phyloP scores from a whole-genome alignment of 2,888 invertebrate genomes.

The Campaea margaritaria region DNA sequence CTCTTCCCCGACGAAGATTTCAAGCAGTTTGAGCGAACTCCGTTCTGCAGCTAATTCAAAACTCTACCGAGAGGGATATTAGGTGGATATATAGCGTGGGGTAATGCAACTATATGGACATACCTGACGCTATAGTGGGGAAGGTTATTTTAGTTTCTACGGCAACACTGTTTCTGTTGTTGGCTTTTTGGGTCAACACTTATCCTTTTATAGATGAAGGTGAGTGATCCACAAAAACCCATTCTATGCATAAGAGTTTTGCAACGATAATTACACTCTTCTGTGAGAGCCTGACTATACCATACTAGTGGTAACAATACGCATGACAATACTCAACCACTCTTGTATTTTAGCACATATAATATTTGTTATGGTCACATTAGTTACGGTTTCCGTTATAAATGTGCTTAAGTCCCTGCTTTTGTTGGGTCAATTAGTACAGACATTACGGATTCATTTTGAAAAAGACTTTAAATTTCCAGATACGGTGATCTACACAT shows the following conservation, averaged over 20 bases:
- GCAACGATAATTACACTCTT: too few relatives aligned
- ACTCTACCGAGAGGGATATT: not conserved
- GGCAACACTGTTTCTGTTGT: constrained; percentile 81
- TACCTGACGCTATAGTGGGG: constrained; percentile 85
- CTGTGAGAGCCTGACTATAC: not conserved
- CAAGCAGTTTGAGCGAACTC: constrained; percentile 87
- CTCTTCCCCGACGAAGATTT: constrained; percentile 87
- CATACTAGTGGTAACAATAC: not conserved
- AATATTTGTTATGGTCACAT: too few relatives aligned
- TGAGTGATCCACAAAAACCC: constrained; percentile 44
- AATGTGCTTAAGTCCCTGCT: too few relatives aligned
- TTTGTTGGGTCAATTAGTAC: too few relatives aligned
- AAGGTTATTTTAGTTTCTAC: constrained; percentile 84
- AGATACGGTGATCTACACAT: constrained; percentile 80
- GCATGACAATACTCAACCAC: too few relatives aligned
- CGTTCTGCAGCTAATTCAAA: constrained; percentile 72
- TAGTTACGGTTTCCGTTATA: too few relatives aligned
- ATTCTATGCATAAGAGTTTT: not conserved
- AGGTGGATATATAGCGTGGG: constrained; percentile 7
- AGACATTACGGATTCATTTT: not conserved
- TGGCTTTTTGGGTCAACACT: constrained; percentile 88
- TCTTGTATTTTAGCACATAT: too few relatives aligned
- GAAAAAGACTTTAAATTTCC: constrained; percentile 45
- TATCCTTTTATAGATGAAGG: constrained; percentile 89
- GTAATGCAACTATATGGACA: constrained; percentile 77